A percentile compares a stretch with the other conserved stretches of the same genome.
Evolutionary conservation across 1,140 invertebrate species (phyloP).

Genomic region (Chlorops oryzae): DNA sequence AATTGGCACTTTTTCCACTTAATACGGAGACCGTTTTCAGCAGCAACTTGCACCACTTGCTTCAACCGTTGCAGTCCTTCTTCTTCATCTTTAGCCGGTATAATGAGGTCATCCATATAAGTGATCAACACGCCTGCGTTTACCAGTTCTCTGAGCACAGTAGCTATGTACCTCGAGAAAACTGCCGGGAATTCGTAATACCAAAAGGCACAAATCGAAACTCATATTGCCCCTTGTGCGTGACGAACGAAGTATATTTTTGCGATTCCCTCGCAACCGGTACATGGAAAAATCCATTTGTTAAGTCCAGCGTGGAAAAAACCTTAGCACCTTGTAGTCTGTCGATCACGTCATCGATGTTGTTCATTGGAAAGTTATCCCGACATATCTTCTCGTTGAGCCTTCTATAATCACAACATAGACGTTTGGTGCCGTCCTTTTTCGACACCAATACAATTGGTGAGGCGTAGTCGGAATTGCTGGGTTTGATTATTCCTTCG

Average conservation of each 20-base stretch:
- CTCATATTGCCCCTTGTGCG: constrained; percentile 6
- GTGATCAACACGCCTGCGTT: background rate
- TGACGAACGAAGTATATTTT: constrained; percentile 7
- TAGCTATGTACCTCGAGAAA: background rate
- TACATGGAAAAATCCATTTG: constrained; percentile 10
- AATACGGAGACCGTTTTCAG: background rate
- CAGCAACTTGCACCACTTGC: constrained; percentile 4
- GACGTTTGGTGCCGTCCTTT: too few species aligned
- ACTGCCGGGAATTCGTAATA: constrained; percentile 7
- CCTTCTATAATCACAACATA: constrained; percentile 5
- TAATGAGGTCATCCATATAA: constrained; percentile 10
- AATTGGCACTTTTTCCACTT: constrained; percentile 14
- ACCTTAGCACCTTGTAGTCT: constrained; percentile 13
- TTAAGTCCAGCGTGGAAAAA: constrained; percentile 20
- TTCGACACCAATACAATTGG: too few species aligned
- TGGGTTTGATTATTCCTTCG: background rate
- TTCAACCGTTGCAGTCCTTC: background rate
- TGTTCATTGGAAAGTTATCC: constrained; percentile 19
- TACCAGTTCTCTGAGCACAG: background rate
- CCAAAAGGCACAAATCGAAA: constrained; percentile 1
- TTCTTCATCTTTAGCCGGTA: background rate
- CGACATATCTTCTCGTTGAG: constrained; percentile 5
- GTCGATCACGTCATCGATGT: too few species aligned
- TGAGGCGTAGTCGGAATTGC: background rate
- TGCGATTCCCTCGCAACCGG: background rate